Evolutionary conservation across 2,113 vertebrate genomes (phyloP), one percentile per base, ranked within the genome.

Genomic region (Percina caprodes): DNA sequence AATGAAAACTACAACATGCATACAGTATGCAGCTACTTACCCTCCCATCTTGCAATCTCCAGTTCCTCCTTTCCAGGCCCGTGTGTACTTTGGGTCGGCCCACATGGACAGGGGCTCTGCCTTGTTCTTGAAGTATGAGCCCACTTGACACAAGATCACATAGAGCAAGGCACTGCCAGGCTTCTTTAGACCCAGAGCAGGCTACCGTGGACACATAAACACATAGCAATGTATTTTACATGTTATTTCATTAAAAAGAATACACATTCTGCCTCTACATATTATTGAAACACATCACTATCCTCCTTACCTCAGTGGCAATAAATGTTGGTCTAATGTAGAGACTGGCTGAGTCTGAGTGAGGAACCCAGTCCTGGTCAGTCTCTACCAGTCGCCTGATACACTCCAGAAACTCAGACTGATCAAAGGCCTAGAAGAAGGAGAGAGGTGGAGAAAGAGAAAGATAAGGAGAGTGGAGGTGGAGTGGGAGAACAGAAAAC

Each of bases 31-130:
- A 14, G 5, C 16, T 3, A 82, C 96, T 87, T 89, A 98, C 98
- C 96, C 97, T 91, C 97, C 98, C 89, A 99, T 79, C 88, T 99
- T 99, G 94, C 95, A 97, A 93, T 97, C 97, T 5, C 97, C 98
- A 0, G 95, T 97, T 60, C 98, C 98, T 80, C 97, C 97, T 92
- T 93, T 96, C 97, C 97, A 99, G 8, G 97, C 96, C 79, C 97
- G 93, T 11, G 96, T 94, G 0, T 96, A 97, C 87, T 97, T 97
- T 0, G 96, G 95, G 84, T 97, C 94, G 0, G 97, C 97, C 97
- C 96, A 97, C 24, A 99, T 86, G 19, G 97, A 97, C 77, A 98
- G 89, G 0, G 95, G 93, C 13, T 88, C 94, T 67, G 95, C 86
- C 45, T 93, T 95, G 0, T 87, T 94, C 67, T 92, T 89, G 35